phyloP scores from a whole-genome alignment of 2,888 invertebrate genomes.

The Rugalucina vietnamica region DNA sequence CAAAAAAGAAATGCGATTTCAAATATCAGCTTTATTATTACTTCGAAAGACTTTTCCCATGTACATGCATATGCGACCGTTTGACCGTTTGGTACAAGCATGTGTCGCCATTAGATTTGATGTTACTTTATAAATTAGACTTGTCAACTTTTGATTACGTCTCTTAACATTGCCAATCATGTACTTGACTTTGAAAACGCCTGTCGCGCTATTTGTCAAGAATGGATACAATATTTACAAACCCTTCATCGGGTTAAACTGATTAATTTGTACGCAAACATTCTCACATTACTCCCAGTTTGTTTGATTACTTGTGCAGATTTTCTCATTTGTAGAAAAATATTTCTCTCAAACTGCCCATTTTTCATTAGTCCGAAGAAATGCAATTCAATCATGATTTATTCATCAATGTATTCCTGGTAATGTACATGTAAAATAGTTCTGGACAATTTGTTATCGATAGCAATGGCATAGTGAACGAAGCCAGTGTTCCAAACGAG shows the following conservation, averaged over 20 bases:
- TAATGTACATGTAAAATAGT: too few relatives aligned
- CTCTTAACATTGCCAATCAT: constrained; percentile 1
- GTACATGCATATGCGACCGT: too few relatives aligned
- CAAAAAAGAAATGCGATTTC: too few relatives aligned
- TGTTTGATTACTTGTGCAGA: neutral
- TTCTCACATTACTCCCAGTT: neutral
- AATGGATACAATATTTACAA: neutral
- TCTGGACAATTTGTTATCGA: too few relatives aligned
- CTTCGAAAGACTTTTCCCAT: too few relatives aligned
- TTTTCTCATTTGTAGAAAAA: neutral
- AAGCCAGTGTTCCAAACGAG: too few relatives aligned
- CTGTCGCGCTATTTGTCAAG: neutral
- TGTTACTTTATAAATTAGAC: constrained; percentile 2
- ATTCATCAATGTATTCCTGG: too few relatives aligned
- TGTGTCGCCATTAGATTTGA: too few relatives aligned
- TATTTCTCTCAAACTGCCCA: neutral
- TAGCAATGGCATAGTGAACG: too few relatives aligned
- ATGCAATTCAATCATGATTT: neutral
- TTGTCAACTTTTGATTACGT: neutral
- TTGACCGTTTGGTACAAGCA: too few relatives aligned
- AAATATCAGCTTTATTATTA: too few relatives aligned
- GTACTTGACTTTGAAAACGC: constrained; percentile 2
- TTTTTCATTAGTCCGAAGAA: neutral
- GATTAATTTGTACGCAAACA: constrained; percentile 7
- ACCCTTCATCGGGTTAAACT: neutral